A percentile compares a stretch with the other conserved stretches of the same genome.
Conservation (phyloP, 2,797 vertebrate species). For the Enteromius unitaeniatus region DNA sequence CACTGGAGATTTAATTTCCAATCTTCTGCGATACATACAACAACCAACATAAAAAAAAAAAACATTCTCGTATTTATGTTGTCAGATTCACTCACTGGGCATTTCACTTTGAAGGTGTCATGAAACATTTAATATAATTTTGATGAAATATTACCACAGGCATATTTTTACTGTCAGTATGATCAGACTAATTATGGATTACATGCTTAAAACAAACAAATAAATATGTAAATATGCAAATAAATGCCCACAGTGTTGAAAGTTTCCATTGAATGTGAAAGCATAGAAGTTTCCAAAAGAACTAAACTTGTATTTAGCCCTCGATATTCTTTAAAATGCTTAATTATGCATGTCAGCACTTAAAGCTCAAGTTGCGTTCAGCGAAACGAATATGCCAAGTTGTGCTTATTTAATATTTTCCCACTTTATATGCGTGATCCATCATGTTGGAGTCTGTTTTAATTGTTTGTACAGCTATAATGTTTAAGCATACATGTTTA, state of each 20-base stretch:
- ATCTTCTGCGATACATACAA: background rate
- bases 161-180: background rate
- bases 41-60: too few relatives aligned
- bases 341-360: background rate
- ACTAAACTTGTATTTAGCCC: background rate
- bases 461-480: background rate
- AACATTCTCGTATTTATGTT: background rate
- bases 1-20: background rate
- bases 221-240: background rate
- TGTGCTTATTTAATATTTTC: background rate
- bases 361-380: background rate
- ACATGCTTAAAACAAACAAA: background rate
- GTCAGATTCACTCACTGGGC: background rate
- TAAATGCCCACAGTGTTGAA: background rate
- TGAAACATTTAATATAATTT: background rate
- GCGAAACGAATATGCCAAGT: background rate
- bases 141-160: background rate
- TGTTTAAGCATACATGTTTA: constrained; percentile 53
- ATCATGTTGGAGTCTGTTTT: background rate
- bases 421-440: background rate
- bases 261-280: background rate
- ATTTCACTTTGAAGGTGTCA: background rate
- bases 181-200: background rate
- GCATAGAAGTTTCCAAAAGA: background rate
- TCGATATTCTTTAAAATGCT: background rate